Evolutionary conservation across 1,140 invertebrate genomes (phyloP), one percentile per base, ranked within the genome.

Genomic region (Diorhabda carinulata): DNA sequence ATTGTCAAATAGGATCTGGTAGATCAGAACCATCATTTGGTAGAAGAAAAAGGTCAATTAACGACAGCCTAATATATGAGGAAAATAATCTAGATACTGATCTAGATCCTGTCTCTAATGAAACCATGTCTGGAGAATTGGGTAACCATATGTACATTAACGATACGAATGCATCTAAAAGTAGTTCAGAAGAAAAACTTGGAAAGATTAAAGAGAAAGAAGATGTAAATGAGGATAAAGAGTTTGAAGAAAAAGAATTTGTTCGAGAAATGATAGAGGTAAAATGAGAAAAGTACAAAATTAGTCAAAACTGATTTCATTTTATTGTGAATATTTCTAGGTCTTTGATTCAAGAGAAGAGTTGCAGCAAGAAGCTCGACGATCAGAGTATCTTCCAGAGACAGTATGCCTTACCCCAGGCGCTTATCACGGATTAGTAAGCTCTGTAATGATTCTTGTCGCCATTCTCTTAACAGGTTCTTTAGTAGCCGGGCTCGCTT

Each of bases 211-310:
- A 25, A 25, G 25, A 25, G 25, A 25, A 25, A 25, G 25, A 25
- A 25, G 25, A 25, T 25, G 25, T 25, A 25, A 25, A 25, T 25
- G 25, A 25, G 25, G 25, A 25, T 25, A 25, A 25, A 25, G 25
- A 25, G 25, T 25, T 25, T 81, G 84, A 82, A 80, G 75, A 82
- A 75, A 87, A 88, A 0, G 91, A 93, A 78, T 90, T 91, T 79
- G 92, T 95, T 8, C 83, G 91, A 70, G 92, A 93, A 83, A 93
- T 94, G 90, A 93, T 94, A 67, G 90, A 93, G 84, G 92, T 93
- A 81, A 75, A 62, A 58, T 56, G 47, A 3, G 47, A 3, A 8
- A 52, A 52, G 6, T 6, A 5, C n/a, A 25, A 25, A 1, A 25
- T 25, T 25, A 25, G 25, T 25, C 25, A 25, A 25, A 25, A 25